phyloP scores from a whole-genome alignment of 2,797 vertebrate genomes.

The Tolypeutes matacus region DNA sequence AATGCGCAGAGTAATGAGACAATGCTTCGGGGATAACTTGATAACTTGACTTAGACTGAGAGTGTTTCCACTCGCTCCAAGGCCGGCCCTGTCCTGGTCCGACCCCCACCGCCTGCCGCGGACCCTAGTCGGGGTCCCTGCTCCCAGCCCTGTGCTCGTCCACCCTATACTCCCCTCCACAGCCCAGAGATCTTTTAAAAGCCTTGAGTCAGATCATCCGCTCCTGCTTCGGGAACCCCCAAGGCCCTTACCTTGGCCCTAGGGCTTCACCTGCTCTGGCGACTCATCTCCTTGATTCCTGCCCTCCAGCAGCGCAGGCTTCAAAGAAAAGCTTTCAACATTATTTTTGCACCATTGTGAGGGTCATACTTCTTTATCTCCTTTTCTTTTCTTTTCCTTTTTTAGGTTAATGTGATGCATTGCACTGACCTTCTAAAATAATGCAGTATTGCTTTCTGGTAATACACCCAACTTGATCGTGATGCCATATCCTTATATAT shows the following conservation, averaged over 20 bases:
- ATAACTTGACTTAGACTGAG: background rate
- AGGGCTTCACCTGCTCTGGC: background rate
- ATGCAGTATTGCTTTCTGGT: too few relatives aligned
- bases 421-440: too few relatives aligned
- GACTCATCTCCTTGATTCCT: background rate
- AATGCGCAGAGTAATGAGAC: background rate
- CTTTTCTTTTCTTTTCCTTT: too few relatives aligned
- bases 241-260: background rate
- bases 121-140: background rate
- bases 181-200: background rate
- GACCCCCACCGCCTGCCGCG: background rate
- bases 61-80: background rate
- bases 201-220: background rate
- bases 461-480: too few relatives aligned
- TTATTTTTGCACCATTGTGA: too few relatives aligned
- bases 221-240: background rate
- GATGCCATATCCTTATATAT: too few relatives aligned
- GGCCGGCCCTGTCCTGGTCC: background rate
- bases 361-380: too few relatives aligned
- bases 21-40: background rate
- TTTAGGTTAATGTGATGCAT: too few relatives aligned
- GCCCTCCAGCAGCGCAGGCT: too few relatives aligned
- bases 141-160: background rate
- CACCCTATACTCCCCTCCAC: background rate
- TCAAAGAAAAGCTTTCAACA: too few relatives aligned